Evolutionary conservation across 2,888 invertebrate genomes (phyloP).

Genomic region (Allolobophora icterica): DNA sequence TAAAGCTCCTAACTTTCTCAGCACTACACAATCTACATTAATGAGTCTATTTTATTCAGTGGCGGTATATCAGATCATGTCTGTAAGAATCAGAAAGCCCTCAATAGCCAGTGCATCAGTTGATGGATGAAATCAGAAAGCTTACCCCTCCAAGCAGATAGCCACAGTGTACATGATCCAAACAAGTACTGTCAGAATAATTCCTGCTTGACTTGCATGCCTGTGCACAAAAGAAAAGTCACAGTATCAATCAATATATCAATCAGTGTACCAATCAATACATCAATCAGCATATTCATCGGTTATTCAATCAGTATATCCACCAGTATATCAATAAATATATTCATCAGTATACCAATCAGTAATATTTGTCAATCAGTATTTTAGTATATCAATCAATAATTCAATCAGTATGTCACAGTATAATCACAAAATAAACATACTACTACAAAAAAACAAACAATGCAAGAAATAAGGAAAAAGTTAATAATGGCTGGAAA

Average conservation of each 20-base stretch:
- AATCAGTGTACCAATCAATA: background rate
- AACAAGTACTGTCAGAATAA: background rate
- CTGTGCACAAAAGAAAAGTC: background rate
- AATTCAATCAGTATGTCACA: background rate
- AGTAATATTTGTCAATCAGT: background rate
- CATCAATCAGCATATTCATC: background rate
- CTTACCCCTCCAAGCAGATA: slow-evolving; percentile 2
- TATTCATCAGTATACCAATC: background rate
- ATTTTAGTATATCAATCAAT: too few relatives aligned
- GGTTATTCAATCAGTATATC: background rate
- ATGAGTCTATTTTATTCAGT: too few relatives aligned
- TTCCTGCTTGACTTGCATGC: slow-evolving; percentile 12
- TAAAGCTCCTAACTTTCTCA: too few relatives aligned
- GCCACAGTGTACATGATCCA: background rate
- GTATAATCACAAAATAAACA: background rate
- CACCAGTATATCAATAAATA: background rate
- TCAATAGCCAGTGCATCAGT: too few relatives aligned
- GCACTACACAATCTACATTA: too few relatives aligned
- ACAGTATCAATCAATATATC: background rate
- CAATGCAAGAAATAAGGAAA: background rate
- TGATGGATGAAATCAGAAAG: background rate
- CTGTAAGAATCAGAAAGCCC: too few relatives aligned
- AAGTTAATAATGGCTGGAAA: background rate
- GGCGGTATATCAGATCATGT: too few relatives aligned
- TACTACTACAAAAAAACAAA: background rate